A percentile compares a stretch with the other conserved stretches of the same genome.
phyloP scores from a whole-genome alignment of 2,797 vertebrate species.

The Sebastes hubbsi region DNA sequence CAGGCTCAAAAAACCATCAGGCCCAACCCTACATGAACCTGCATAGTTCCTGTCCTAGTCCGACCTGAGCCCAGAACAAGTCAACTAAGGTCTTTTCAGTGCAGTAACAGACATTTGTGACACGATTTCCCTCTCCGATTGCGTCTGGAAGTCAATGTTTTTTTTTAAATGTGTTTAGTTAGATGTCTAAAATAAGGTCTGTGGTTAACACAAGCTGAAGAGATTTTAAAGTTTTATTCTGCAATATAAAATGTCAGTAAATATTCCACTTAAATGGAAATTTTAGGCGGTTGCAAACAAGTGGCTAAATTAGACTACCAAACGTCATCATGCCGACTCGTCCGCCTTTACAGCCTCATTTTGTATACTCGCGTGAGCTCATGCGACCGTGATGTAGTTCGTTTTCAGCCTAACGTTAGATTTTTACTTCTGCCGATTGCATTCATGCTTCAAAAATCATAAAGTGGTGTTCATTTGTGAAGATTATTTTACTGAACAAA shows the following conservation, averaged over 20 bases:
- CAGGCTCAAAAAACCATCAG: not conserved
- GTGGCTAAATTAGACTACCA: not conserved
- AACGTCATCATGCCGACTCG: too few species aligned
- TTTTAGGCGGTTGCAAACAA: too few species aligned
- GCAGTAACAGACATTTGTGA: not conserved
- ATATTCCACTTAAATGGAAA: not conserved
- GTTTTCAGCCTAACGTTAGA: too few species aligned
- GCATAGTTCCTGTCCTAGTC: not conserved
- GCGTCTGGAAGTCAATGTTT: not conserved
- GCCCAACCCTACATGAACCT: fast-evolving
- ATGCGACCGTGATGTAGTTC: fast-evolving
- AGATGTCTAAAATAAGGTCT: not conserved
- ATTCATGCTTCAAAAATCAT: too few species aligned
- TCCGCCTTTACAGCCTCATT: too few species aligned
- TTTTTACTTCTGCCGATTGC: too few species aligned
- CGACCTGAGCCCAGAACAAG: not conserved
- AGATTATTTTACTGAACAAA: too few species aligned
- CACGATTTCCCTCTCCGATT: not conserved
- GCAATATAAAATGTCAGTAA: not conserved
- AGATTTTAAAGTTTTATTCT: not conserved
- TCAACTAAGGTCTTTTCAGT: not conserved
- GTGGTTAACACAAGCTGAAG: not conserved
- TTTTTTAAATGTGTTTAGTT: not conserved
- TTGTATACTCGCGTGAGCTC: too few species aligned
- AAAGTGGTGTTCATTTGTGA: too few species aligned